Base-by-base conservation (phyloP, 1,140 invertebrate genomes). In the Vollenhovia emeryi region DNA sequence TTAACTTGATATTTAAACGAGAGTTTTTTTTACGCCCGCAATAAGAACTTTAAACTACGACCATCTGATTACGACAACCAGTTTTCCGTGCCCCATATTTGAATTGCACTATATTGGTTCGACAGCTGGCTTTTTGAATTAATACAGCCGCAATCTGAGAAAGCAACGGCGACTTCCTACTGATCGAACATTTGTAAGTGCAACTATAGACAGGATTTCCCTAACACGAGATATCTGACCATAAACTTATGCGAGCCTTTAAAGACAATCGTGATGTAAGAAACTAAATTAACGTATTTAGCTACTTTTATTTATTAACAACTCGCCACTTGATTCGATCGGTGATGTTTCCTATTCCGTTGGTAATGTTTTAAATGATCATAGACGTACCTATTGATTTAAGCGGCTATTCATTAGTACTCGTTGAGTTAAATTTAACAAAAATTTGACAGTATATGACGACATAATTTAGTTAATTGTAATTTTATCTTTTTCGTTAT, bases 101-200 rank as follows among this genome's bases (percentile, higher is more conserved):
- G 64, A 71, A 80, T 71, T 27, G 68, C n/a, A 27, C 52, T 85
- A 88, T 52, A 89, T 87, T 73, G 57, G 73, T 21, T 9, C 18
- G 33, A 79, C 87, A 89, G 62, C 87, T 89, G 88, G 68, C 84
- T 64, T 78, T 84, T 55, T 48, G 30, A 33, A 86, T 88, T 89
- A 89, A 89, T 89, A 86, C 84, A 78, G 71, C 71, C 30, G 27
- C 59, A 40, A 86, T 89, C 45, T 79, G 78, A 86, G 86, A 89
- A 78, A 76, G 78, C 79, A 69, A 75, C 36, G 50, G 59, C 0
- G 27, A 50, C 75, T 71, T 50, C 27, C 45, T 66, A 86, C 69
- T 59, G 86, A 89, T 88, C 83, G 86, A 88, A 55, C 48, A 55
- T 66, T 78, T 82, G 24, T 62, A 71, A 74, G 55, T 48, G 80